Base-by-base conservation (phyloP, 2,888 invertebrate genomes). In the Anticlea derivata region DNA sequence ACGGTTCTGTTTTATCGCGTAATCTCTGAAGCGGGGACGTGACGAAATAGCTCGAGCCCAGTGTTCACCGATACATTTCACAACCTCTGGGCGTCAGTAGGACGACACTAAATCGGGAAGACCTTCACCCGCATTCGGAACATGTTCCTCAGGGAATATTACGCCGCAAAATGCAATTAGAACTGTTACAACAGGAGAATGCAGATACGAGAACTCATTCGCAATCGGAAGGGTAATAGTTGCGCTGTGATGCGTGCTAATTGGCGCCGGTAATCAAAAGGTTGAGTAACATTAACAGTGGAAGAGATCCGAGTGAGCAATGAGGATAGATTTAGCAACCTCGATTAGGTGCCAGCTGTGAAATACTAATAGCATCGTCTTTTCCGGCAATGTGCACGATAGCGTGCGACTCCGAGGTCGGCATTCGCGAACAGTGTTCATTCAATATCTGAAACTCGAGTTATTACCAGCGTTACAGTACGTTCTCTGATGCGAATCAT, bases 61-160 rank as follows among this genome's bases (percentile, higher is more conserved):
- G 64, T 65, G 70, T 61, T 65, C 65, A 58, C 66, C 66, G 63
- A 61, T 57, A 68, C 63, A 69, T 88, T 88, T 77, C 84, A 83
- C 80, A 86, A 87, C 65, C 66, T 48, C 40, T 39, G 62, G 61
- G 71, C 73, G 72, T 75, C 68, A 81, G 75, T 83, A 75, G 84
- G 82, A 54, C 86, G 73, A 51, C 61, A 73, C 84, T 89, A 89
- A 81, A 85, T 81, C 80, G 74, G 83, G 83, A 78, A 75, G 87
- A 88, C 89, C 89, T 89, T 89, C 86, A 88, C 89, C 89, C 72
- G 81, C 68, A 81, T 83, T 72, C 57, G 2, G 4, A 17, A 68
- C 75, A 70, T 61, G 62, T 57, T 80, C 83, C 83, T 80, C 76
- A 73, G 79, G 78, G 80, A 79, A 63, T 51, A 40, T 46, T 37